Evolutionary conservation across 2,888 invertebrate species (phyloP).

Genomic region (Notodonta ziczac): DNA sequence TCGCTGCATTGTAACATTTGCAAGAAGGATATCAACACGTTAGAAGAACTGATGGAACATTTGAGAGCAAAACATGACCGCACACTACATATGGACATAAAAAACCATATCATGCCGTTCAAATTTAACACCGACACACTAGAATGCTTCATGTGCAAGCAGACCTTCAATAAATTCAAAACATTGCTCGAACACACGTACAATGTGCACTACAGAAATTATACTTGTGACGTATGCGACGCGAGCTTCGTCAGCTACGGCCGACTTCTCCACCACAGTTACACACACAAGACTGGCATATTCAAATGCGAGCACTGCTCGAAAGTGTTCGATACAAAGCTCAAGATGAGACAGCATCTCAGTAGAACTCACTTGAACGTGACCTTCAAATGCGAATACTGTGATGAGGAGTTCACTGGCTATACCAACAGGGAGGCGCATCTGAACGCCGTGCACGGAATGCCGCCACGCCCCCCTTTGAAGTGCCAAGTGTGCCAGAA

Average conservation of each 20-base stretch:
- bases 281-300: not conserved
- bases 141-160: conserved; percentile 49
- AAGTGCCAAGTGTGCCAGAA: conserved; percentile 42
- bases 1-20: conserved; percentile 49
- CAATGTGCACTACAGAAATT: conserved; percentile 53
- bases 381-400: not conserved
- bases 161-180: conserved; percentile 28
- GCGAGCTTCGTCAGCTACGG: not conserved
- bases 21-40: conserved; percentile 11
- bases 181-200: conserved; percentile 53
- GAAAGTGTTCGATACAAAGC: not conserved
- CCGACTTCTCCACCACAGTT: not conserved
- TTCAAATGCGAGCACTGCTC: not conserved
- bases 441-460: not conserved
- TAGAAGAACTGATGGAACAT: not conserved
- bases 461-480: not conserved
- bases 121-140: conserved; percentile 45
- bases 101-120: conserved; percentile 53
- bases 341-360: not conserved
- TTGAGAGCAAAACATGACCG: not conserved
- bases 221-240: conserved; percentile 44
- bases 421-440: not conserved
- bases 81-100: conserved; percentile 30
- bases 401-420: not conserved
- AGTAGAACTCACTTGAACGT: not conserved